phyloP scores from a whole-genome alignment of 2,113 vertebrate species.

The Notothenia coriiceps region DNA sequence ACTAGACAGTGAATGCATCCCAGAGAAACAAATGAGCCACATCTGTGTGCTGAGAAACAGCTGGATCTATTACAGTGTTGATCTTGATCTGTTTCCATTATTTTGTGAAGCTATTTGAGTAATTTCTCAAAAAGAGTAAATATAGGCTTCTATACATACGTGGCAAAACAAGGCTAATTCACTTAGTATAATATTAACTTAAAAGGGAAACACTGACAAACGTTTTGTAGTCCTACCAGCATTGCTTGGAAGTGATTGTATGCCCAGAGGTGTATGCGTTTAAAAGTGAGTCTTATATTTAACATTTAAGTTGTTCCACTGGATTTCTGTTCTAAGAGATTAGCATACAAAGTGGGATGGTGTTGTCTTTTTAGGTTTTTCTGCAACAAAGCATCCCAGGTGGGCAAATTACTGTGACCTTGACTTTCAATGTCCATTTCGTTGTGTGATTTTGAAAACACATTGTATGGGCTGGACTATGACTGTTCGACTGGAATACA shows the following conservation, averaged over 20 bases:
- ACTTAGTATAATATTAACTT: not conserved
- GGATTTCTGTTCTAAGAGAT: not conserved
- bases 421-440: constrained; percentile 25
- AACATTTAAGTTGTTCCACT: not conserved
- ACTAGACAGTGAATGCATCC: not conserved
- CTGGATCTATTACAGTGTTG: not conserved
- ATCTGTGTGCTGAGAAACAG: not conserved
- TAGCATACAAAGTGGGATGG: not conserved
- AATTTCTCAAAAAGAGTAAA: not conserved
- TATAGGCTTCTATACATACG: not conserved
- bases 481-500: constrained; percentile 13
- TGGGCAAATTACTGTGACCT: constrained; percentile 5
- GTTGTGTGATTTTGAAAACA: constrained; percentile 5
- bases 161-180: not conserved
- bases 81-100: not conserved
- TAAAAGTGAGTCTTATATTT: no score
- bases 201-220: not conserved
- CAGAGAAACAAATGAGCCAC: constrained; percentile 3
- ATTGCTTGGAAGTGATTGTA: not conserved
- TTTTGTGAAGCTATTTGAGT: not conserved
- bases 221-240: not conserved
- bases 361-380: not conserved
- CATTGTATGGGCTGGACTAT: not conserved
- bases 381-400: constrained; percentile 1
- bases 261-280: not conserved